These are phyloP conservation scores for Amblyteles armatorius DNA, from an alignment of 2,888 invertebrate species.

Conservation along the genomic window DNA sequence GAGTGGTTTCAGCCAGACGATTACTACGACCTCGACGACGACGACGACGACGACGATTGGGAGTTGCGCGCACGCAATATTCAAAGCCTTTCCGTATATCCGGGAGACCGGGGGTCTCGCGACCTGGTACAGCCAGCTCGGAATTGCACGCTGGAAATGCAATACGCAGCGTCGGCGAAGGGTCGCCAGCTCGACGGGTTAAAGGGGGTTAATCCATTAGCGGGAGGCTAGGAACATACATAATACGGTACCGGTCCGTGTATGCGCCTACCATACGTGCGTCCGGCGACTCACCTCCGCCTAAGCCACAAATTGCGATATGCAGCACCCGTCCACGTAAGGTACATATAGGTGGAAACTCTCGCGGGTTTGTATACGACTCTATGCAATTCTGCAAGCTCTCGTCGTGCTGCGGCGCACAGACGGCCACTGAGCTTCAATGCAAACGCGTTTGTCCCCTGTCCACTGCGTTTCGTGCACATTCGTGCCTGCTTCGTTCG, in stretches of 20 bases:
- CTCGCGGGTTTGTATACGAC: background rate
- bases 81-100: slow-evolving; percentile 52
- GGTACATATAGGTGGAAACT: slow-evolving; percentile 13
- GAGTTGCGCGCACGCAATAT: slow-evolving; percentile 62
- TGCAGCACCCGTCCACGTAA: background rate
- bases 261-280: slow-evolving; percentile 7
- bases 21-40: slow-evolving; percentile 31
- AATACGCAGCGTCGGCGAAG: slow-evolving; percentile 53
- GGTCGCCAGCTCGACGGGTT: slow-evolving; percentile 44
- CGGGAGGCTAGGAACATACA: slow-evolving; percentile 38
- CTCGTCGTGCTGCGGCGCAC: background rate
- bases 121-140: slow-evolving; percentile 49
- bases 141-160: slow-evolving; percentile 63
- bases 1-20: slow-evolving; percentile 39
- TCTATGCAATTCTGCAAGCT: slow-evolving; percentile 20
- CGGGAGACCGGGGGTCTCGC: background rate
- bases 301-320: slow-evolving; percentile 29
- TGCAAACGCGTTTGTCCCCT: background rate
- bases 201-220: slow-evolving; percentile 71
- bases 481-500: background rate
- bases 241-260: slow-evolving; percentile 30
- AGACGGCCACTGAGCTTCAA: slow-evolving; percentile 5
- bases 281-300: background rate
- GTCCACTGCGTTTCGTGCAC: slow-evolving; percentile 20
- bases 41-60: slow-evolving; percentile 28